Base-by-base conservation (phyloP, 2,888 invertebrate genomes). In the Hypolimnas misippus region DNA sequence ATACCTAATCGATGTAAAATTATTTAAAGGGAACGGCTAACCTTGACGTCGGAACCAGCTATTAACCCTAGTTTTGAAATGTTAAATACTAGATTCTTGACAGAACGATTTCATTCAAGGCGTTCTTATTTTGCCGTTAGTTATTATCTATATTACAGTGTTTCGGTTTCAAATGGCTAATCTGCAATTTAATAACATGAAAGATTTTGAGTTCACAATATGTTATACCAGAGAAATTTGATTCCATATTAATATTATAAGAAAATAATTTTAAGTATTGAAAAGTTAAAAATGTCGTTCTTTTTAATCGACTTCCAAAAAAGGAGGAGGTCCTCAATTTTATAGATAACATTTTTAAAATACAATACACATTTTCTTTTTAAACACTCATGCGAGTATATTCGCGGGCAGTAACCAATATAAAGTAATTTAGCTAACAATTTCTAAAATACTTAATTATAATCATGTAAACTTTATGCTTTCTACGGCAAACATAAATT, bases 1-100 rank as follows among this genome's bases (percentile, higher is more conserved):
- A 17, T 19, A 17, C 8, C 17, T 17, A 16, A 17, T 3, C 17
- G 17, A 46, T 46, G 44, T 19, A 46, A 21, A 21, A 46, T 46
- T n/a, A 46, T 46, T 46, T 21, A 14, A 46, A 25, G 46, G 46
- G 46, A 46, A 25, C 12, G 46, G 46, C 21, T 46, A 19, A 46
- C 46, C 46, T 46, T 25, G n/a, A n/a, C n/a, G 46, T n/a, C 21
- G 7, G 21, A 46, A n/a, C 46, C 21, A n/a, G n/a, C n/a, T n/a
- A 33, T 33, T 33, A 16, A 21, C n/a, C 21, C 46, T 46, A 46
- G 21, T n/a, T 46, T 46, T 25, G 21, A n/a, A n/a, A 21, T 25
- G 21, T 21, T 10, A 21, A 46, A 21, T 46, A n/a, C 21, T 25
- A 21, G 46, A 25, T 21, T 12, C 46, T 46, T n/a, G 12, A 46